Percentiles rank a stretch among this genome's conserved stretches.
Evolutionary conservation across 1,140 invertebrate genomes (phyloP).

Genomic region (Adelges cooleyi): DNA sequence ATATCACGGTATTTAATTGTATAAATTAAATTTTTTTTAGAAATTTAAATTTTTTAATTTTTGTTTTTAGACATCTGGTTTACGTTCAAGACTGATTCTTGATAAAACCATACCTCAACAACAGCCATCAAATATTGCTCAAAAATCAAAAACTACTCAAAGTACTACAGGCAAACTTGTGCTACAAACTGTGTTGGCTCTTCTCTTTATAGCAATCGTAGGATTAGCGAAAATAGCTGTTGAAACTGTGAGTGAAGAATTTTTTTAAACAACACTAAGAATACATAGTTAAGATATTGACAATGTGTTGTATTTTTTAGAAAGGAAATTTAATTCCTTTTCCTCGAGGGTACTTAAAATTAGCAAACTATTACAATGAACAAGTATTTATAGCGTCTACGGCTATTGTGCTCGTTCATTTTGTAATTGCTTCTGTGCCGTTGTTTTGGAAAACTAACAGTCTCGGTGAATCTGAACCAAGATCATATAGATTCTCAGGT

Average conservation of each 20-base stretch:
- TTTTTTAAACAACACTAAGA: not conserved
- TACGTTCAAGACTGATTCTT: too few relatives aligned
- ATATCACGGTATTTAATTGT: too few relatives aligned
- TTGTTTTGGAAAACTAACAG: not conserved
- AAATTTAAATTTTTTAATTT: too few relatives aligned
- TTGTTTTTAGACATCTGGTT: too few relatives aligned
- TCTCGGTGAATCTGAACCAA: not conserved
- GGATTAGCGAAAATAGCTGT: not conserved
- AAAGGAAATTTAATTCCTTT: constrained; percentile 19
- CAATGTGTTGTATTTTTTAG: not conserved
- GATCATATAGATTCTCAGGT: constrained; percentile 6
- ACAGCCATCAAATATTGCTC: too few relatives aligned
- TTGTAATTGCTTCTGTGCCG: not conserved
- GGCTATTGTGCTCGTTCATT: not conserved
- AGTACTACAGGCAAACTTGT: not conserved
- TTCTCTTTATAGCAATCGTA: not conserved
- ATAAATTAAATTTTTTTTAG: too few relatives aligned
- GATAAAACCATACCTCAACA: too few relatives aligned
- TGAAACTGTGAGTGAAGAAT: not conserved
- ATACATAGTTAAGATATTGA: too few relatives aligned
- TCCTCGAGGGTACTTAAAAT: constrained; percentile 8
- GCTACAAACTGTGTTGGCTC: not conserved
- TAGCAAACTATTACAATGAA: constrained; percentile 8
- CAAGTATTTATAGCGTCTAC: not conserved
- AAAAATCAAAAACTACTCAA: too few relatives aligned